A percentile compares a stretch with the other conserved stretches of the same genome.
Conservation (phyloP, 2,797 vertebrate species). For the Darevskia nairensis region DNA sequence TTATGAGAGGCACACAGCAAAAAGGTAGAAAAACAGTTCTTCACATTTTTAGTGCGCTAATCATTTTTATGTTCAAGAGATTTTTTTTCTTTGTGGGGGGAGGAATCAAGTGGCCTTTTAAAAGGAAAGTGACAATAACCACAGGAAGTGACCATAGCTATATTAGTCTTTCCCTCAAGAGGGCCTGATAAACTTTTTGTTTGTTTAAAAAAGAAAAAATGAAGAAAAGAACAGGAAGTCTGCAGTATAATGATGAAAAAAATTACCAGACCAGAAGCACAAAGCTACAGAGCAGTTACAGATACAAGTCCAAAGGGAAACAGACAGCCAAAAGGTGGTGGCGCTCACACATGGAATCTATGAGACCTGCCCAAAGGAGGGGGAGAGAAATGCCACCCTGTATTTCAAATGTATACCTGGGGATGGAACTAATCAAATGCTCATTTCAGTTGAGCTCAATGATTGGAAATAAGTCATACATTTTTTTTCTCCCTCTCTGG, state of each 20-base stretch:
- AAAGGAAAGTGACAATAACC: constrained; percentile 67
- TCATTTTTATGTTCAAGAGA: constrained; percentile 55
- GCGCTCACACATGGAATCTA: constrained; percentile 29
- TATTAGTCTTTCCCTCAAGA: constrained; percentile 70
- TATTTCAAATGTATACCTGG: neutral
- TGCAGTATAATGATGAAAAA: constrained; percentile 64
- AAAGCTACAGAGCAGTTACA: constrained; percentile 35
- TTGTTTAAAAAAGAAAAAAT: too few relatives aligned
- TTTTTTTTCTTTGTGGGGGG: constrained; percentile 30
- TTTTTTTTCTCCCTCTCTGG: neutral
- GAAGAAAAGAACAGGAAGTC: constrained; percentile 73
- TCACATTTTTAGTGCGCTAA: constrained; percentile 54
- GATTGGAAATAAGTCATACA: neutral
- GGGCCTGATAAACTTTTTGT: constrained; percentile 67
- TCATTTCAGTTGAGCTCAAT: rapidly evolving
- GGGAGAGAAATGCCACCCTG: constrained; percentile 15
- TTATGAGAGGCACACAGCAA: constrained; percentile 55
- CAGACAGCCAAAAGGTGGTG: neutral
- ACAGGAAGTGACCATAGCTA: constrained; percentile 73
- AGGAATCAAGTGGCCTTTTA: constrained; percentile 44
- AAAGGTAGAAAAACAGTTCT: constrained; percentile 29
- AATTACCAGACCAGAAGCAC: constrained; percentile 57
- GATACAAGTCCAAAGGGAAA: constrained; percentile 5
- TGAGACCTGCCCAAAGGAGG: constrained; percentile 20
- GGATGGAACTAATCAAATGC: neutral